These are phyloP conservation scores for Linurgus olivaceus DNA, from an alignment of 2,797 vertebrate species.

Conservation along the genomic window DNA sequence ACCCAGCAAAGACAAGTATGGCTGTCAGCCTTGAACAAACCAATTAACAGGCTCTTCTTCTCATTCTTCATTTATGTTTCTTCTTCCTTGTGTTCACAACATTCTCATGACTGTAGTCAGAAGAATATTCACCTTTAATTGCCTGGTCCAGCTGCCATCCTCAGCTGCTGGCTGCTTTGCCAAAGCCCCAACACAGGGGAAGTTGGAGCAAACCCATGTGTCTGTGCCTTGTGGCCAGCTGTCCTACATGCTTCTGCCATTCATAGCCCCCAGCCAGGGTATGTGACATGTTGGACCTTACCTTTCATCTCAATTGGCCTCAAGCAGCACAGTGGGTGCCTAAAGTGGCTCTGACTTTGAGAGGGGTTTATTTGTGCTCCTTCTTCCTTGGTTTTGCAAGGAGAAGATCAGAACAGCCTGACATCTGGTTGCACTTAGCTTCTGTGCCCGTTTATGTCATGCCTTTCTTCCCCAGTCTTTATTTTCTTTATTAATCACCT, in stretches of 20 bases:
- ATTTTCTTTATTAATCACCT: conserved; percentile 26
- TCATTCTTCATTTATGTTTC: neutral
- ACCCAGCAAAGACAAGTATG: neutral
- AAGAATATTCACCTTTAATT: neutral
- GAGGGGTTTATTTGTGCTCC: neutral
- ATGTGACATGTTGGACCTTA: neutral
- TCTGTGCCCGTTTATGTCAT: neutral
- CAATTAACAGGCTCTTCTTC: neutral
- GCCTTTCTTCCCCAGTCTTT: neutral
- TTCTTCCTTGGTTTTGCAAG: neutral
- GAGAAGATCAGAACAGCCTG: neutral
- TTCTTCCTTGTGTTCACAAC: neutral
- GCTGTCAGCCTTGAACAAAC: neutral
- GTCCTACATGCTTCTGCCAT: neutral
- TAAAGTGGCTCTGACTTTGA: neutral
- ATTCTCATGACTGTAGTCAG: neutral
- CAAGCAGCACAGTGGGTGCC: neutral
- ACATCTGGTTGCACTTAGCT: conserved; percentile 27
- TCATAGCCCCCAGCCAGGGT: neutral
- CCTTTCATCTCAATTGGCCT: neutral
- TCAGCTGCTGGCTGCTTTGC: neutral
- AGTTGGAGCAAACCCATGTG: neutral
- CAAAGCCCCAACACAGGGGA: accelerated
- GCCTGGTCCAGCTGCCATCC: neutral
- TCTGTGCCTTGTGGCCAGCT: neutral